These are phyloP conservation scores for Aselliscus stoliczkanus DNA, from an alignment of 2,797 vertebrate species.

Conservation along the genomic window DNA sequence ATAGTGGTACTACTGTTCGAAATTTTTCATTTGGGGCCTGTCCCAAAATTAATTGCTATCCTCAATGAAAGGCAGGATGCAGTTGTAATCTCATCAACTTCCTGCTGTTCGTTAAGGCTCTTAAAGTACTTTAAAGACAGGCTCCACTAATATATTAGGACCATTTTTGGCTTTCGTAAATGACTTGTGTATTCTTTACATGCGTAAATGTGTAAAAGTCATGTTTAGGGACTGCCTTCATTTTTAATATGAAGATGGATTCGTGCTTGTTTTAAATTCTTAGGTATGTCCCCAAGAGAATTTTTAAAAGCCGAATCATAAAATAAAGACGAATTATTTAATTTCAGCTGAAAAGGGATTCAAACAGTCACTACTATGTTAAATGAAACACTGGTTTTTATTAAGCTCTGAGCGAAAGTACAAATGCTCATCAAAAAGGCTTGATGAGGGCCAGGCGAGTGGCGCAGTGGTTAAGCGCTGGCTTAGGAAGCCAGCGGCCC, in stretches of 20 bases:
- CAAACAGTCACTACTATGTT: neutral
- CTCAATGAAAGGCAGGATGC: neutral
- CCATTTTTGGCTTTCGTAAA: neutral
- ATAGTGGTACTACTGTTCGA: neutral
- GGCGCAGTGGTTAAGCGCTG: no score
- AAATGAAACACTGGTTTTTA: conserved; percentile 13
- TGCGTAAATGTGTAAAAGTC: neutral
- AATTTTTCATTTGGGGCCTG: neutral
- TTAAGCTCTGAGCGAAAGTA: conserved; percentile 13
- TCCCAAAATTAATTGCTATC: neutral
- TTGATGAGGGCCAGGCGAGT: no score
- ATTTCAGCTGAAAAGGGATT: conserved; percentile 24
- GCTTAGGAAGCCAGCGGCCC: no score
- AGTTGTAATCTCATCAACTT: neutral
- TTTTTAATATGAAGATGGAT: conserved; percentile 10
- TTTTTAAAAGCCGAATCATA: conserved; percentile 6
- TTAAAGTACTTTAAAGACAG: conserved; percentile 18
- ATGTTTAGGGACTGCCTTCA: neutral
- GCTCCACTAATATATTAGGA: neutral
- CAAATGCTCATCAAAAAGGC: neutral
- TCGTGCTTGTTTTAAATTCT: conserved; percentile 38
- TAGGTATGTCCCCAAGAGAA: neutral
- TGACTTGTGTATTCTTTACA: neutral
- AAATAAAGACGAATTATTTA: neutral
- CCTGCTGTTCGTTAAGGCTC: neutral